A percentile compares a stretch with the other conserved stretches of the same genome.
Conservation (phyloP, 2,888 invertebrate genomes). For the Apamea sordens region DNA sequence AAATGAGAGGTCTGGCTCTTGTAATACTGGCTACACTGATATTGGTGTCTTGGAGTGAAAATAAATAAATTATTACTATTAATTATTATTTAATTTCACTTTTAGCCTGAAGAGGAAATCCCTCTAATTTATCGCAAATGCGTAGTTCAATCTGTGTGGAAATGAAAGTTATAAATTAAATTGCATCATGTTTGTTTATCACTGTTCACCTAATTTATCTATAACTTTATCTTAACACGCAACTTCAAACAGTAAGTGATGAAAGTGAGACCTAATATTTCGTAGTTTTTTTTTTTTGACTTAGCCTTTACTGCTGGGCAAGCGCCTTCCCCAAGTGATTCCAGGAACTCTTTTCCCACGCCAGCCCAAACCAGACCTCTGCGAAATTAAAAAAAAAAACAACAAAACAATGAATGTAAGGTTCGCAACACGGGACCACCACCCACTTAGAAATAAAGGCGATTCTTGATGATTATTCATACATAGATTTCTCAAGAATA, state of each 20-base stretch:
- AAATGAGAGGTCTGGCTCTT: too few relatives aligned
- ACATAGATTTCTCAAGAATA: neutral
- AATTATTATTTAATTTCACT: neutral
- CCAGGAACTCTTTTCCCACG: neutral
- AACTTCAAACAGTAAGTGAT: conserved; percentile 4
- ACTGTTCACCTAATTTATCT: conserved; percentile 13
- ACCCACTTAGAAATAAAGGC: too few relatives aligned
- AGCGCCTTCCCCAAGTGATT: neutral
- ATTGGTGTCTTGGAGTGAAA: too few relatives aligned
- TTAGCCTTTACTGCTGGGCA: neutral
- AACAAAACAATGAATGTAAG: neutral
- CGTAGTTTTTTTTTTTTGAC: neutral
- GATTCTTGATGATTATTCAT: neutral
- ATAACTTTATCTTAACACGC: conserved; percentile 8
- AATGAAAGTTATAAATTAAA: conserved; percentile 39
- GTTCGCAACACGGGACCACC: neutral
- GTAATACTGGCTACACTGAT: too few relatives aligned
- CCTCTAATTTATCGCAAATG: conserved; percentile 16
- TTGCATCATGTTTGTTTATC: conserved; percentile 41
- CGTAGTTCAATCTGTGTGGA: neutral
- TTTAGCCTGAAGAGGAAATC: conserved; percentile 14
- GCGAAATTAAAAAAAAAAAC: neutral
- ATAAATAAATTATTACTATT: too few relatives aligned
- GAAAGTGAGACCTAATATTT: conserved; percentile 27
- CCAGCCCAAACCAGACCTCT: neutral